Evolutionary conservation across 2,113 vertebrate genomes (phyloP), one percentile per base, ranked within the genome.

Genomic region (Sitta europaea): DNA sequence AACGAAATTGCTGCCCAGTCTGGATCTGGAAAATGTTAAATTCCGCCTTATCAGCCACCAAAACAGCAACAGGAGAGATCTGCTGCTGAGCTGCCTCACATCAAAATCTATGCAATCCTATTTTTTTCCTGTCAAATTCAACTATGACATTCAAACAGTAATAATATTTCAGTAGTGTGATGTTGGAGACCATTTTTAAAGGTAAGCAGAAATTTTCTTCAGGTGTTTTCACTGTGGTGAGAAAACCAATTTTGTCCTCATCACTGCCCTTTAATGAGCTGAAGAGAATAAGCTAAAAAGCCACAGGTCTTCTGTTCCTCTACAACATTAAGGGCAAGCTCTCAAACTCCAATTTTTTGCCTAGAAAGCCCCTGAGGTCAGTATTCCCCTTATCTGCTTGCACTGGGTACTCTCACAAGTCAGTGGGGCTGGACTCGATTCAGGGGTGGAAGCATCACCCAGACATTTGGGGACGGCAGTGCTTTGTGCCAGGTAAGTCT

Each of bases 1-100:
- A 67, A 88, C 42, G 94, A 85, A 63, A 59, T 25, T 1, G 3
- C 45, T 96, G 75, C 75, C 82, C 72, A 81, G 75, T 77, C 72
- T 2, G 0, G 92, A 68, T 88, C 93, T 97, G 90, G 90, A 92
- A 93, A 88, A 93, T 54, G 86, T 96, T 96, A 88, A 91, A 91
- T 93, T 77, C 48, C 88, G 90, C 83, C 55, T 96, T 95, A 95
- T 88, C 92, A 96, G 92, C 79, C 90, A 92, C 75, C 1, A 5
- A 90, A 90, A 88, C 55, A 54, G 57, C 72, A 59, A 51, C 75
- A 75, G 68, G 36, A 92, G 19, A 20, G n/a, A 88, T 86, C 86
- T 90, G 71, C 36, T 94, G 78, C 82, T 45, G 61, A 74, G 61
- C 63, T 93, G 68, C 45, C 25, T 93, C 57, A 53, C 7, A 3